Evolutionary conservation across 2,888 invertebrate genomes (phyloP), one percentile per base, ranked within the genome.

Genomic region (Callyntrura sp.): DNA sequence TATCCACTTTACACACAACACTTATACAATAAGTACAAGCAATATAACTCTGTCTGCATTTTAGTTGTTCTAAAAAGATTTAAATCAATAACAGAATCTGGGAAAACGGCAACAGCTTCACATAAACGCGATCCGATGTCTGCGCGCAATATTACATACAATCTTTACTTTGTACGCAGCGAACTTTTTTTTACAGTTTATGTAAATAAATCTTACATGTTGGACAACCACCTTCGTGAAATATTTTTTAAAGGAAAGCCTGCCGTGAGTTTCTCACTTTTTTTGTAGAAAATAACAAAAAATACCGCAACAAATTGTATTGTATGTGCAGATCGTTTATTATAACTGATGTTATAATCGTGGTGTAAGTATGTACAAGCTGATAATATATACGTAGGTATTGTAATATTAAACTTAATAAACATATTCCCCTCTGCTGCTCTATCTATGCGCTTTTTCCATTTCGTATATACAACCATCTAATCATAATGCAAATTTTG

Each of bases 191-290:
- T 35, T 35, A 35, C 35, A 2, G 35, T 65, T 65, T 68, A 35
- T 68, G 68, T 17, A 60, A 62, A 62, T 62, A 62, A 62, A 62
- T 12, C 62, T 25, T 62, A 11, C 43, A 43, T 11, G 17, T 70
- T 17, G 45, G 43, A 68, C 3, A 73, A 65, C 25, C 28, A 9
- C 35, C n/a, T 35, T 73, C 43, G 48, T 73, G 20, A 73, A 43
- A 43, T 55, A 60, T 23, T 23, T 65, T 68, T 65, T 11, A 1
- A 4, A 35, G 28, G 62, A 28, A 28, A 68, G n/a, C 68, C 14
- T 68, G 68, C 51, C 20, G 51, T 14, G 76, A 51, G 51, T 6
- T 76, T 76, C 76, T 76, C 76, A 57, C 79, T 73, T 23, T 73
- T 43, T 73, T 73, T 62, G 62, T 62, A 62, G 17, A 62, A 17